Conservation (phyloP, 2,888 invertebrate species). For the Drosophila mimica region DNA sequence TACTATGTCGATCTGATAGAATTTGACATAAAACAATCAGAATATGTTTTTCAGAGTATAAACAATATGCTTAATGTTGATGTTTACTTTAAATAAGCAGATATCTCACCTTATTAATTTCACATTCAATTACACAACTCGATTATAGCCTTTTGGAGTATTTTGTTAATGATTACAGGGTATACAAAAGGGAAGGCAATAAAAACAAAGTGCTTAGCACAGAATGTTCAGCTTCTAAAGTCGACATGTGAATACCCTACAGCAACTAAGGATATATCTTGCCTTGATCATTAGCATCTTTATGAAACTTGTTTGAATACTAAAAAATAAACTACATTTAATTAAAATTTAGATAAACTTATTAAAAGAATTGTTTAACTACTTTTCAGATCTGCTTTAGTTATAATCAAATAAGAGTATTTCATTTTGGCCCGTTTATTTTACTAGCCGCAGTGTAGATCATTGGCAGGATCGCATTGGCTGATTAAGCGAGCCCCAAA, state of each 20-base stretch:
- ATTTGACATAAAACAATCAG: not conserved
- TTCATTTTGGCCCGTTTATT: not conserved
- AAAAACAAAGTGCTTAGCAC: slow-evolving; percentile 14
- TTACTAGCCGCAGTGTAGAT: slow-evolving; percentile 19
- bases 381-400: not conserved
- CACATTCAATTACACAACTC: not conserved
- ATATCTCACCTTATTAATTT: not conserved
- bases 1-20: not conserved
- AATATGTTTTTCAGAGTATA: too few relatives aligned
- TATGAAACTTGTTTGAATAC: not conserved
- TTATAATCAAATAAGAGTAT: not conserved
- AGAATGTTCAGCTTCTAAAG: not conserved
- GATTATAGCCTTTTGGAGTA: not conserved
- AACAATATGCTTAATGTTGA: not conserved
- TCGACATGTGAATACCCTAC: slow-evolving; percentile 38
- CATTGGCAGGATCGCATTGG: slow-evolving; percentile 27
- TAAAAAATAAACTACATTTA: not conserved
- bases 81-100: not conserved
- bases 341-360: not conserved
- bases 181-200: slow-evolving; percentile 20
- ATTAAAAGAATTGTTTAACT: not conserved
- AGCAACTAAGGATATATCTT: not conserved
- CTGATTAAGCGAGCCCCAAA: slow-evolving; percentile 21
- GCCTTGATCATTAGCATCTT: not conserved
- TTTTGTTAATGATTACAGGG: slow-evolving; percentile 13